Evolutionary conservation across 2,113 vertebrate genomes (phyloP).

Genomic region (Desmodus rotundus): DNA sequence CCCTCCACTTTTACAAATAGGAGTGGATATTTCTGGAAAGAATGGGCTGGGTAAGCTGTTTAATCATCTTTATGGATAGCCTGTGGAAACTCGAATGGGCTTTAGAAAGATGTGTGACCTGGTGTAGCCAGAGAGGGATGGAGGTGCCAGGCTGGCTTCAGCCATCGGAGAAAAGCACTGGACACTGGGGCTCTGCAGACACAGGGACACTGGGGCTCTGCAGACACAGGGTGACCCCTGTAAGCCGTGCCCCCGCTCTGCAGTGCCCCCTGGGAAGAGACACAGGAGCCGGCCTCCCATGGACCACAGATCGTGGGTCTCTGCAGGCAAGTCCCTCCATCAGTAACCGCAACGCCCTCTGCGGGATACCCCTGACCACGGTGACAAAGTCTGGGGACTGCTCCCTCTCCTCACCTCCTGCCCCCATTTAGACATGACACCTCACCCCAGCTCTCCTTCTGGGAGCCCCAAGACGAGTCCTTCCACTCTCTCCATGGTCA

Average conservation of each 20-base stretch:
- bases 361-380: neutral
- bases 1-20: conserved; percentile 42
- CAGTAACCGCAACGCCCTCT: neutral
- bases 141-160: neutral
- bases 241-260: accelerated
- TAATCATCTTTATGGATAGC: neutral
- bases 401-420: neutral
- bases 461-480: neutral
- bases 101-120: neutral
- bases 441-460: neutral
- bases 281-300: neutral
- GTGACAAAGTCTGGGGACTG: accelerated
- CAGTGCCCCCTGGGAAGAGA: neutral
- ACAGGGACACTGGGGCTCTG: no score
- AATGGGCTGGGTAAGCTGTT: neutral
- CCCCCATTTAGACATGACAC: neutral
- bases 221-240: neutral
- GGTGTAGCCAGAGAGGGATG: neutral
- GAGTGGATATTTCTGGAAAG: conserved; percentile 61
- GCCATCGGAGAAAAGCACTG: neutral
- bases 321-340: neutral
- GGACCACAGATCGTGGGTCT: neutral
- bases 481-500: neutral
- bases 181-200: neutral
- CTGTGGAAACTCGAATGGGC: neutral